Percentiles rank a stretch among this genome's conserved stretches.
phyloP scores from a whole-genome alignment of 2,888 invertebrate species.

The Crepidodera aurea region DNA sequence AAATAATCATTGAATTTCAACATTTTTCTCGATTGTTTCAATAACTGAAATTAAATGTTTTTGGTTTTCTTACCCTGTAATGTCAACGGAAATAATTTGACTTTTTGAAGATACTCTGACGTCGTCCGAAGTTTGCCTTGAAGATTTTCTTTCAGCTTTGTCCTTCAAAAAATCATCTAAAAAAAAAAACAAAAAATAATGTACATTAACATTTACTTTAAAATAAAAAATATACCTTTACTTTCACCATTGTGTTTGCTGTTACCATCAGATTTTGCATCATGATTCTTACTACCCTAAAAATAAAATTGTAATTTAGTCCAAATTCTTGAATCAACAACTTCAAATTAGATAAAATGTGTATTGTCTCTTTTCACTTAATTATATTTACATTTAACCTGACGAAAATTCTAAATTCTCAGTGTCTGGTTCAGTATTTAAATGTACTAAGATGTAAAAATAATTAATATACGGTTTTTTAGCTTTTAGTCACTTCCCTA shows the following conservation, averaged over 20 bases:
- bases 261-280: slow-evolving; percentile 46
- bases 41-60: too few species aligned
- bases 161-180: slow-evolving; percentile 48
- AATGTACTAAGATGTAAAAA: too few species aligned
- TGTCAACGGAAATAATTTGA: slow-evolving; percentile 45
- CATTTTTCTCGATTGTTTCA: too few species aligned
- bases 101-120: slow-evolving; percentile 43
- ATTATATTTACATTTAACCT: too few species aligned
- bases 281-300: slow-evolving; percentile 47
- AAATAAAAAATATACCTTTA: slow-evolving; percentile 52
- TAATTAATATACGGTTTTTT: too few species aligned
- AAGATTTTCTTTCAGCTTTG: slow-evolving; percentile 51
- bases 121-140: slow-evolving; percentile 48
- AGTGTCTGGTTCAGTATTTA: too few species aligned
- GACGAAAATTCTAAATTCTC: too few species aligned
- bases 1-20: too few species aligned
- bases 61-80: slow-evolving; percentile 46
- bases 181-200: background rate
- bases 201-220: background rate
- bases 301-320: slow-evolving; percentile 6
- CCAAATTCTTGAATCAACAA: background rate
- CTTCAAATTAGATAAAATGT: too few species aligned
- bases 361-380: too few species aligned
- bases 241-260: slow-evolving; percentile 63
- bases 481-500: too few species aligned